Evolutionary conservation across 2,797 vertebrate genomes (phyloP), one percentile per base, ranked within the genome.

Genomic region (Lacerta viridis): DNA sequence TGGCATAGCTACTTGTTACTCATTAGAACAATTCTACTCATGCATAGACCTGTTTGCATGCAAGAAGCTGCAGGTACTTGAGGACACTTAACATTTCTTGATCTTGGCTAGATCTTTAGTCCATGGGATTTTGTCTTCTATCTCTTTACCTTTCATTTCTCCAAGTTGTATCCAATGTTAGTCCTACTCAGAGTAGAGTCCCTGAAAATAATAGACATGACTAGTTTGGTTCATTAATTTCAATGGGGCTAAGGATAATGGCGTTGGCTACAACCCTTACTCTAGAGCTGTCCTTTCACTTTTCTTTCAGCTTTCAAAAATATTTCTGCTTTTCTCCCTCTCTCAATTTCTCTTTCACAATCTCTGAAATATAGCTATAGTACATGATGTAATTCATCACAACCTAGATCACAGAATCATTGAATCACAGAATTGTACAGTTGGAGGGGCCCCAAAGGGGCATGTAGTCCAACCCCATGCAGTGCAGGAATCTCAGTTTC

Each of bases 1-100:
- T 93, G 84, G 3, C 27, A 91, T 2, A 85, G 23, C 76, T 71
- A 10, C 83, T 11, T 27, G 15, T 10, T 11, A n/a, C 33, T 75
- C 6, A 46, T 75, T n/a, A 33, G 20, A 36, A 66, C 29, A 25
- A 29, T 27, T 36, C 2, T 50, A 39, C 75, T 41, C 33, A 13
- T 41, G 27, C 29, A 10, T 43, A 25, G 61, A 46, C 6, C 5
- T 68, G 25, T 43, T 46, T 46, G n/a, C 77, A 20, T 8, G 6
- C 41, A 66, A 69, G 76, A 79, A 3, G 10, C 29, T 78, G 59
- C 23, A 18, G 23, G 25, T 3, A 27, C 41, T 39, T 71, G 4
- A 75, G 13, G 41, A 68, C 39, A 50, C 7, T 39, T 3, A 74
- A 25, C 5, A 36, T 74, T 84, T 84, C 46, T 8, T 7, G 20